phyloP scores from a whole-genome alignment of 2,113 vertebrate species.

The Phalacrocorax carbo region DNA sequence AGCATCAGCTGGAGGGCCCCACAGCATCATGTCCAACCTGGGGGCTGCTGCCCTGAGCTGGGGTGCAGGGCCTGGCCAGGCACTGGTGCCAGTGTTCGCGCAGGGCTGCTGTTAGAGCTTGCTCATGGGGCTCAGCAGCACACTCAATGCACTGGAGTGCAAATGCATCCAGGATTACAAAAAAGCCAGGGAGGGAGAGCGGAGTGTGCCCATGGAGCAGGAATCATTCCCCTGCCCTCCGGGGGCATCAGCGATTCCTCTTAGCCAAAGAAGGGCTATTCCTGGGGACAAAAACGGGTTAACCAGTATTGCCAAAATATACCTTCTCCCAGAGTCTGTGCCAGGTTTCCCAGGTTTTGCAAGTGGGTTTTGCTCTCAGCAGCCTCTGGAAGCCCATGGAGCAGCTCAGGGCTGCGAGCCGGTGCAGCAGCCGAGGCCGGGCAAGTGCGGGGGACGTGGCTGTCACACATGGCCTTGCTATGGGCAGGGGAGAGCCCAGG shows the following conservation, averaged over 20 bases:
- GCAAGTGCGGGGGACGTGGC: not conserved
- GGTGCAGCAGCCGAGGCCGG: not conserved
- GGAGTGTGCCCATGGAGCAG: not conserved
- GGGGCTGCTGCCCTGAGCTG: fast-evolving
- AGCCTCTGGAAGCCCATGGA: not conserved
- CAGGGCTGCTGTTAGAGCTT: not conserved
- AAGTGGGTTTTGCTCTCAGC: not conserved
- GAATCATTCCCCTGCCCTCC: not conserved
- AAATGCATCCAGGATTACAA: not conserved
- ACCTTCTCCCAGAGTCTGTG: fast-evolving
- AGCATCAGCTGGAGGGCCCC: not conserved
- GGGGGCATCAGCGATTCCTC: not conserved
- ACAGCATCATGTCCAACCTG: not conserved
- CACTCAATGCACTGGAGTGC: no score
- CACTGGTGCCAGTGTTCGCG: not conserved
- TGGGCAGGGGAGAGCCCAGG: not conserved
- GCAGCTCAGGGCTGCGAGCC: not conserved
- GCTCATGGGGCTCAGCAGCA: fast-evolving
- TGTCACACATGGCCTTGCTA: not conserved
- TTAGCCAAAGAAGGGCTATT: not conserved
- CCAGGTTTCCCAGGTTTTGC: not conserved
- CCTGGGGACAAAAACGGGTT: not conserved
- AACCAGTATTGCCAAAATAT: not conserved
- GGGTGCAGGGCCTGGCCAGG: not conserved
- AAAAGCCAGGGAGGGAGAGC: not conserved